Conservation (phyloP, 2,888 invertebrate species). For the Morpho helenor region DNA sequence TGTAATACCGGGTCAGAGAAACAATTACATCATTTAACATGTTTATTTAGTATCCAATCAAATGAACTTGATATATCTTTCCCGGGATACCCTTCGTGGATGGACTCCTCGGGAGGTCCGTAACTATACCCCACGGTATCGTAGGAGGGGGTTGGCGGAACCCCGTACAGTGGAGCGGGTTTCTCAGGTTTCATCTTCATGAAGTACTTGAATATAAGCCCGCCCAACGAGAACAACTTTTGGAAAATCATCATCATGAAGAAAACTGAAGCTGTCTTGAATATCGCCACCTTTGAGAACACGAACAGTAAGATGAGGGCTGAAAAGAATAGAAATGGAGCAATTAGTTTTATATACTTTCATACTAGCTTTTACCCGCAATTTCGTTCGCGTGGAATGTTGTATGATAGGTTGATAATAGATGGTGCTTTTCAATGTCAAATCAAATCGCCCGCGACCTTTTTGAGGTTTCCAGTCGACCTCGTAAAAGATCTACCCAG, state of each 20-base stretch:
- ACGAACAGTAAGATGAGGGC: conserved; percentile 55
- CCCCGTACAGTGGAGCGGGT: conserved; percentile 44
- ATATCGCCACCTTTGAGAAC: conserved; percentile 56
- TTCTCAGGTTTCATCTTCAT: conserved; percentile 46
- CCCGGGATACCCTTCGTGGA: conserved; percentile 40
- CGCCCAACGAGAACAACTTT: conserved; percentile 57
- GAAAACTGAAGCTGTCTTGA: conserved; percentile 58
- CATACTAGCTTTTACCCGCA: too few relatives aligned
- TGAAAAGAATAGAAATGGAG: conserved; percentile 34
- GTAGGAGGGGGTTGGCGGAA: conserved; percentile 49
- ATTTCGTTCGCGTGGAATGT: too few relatives aligned
- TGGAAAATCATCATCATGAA: conserved; percentile 63
- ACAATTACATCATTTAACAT: conserved; percentile 25
- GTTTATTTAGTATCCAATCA: conserved; percentile 55
- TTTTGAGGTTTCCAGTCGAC: too few relatives aligned
- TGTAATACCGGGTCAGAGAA: neutral
- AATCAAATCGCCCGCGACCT: too few relatives aligned
- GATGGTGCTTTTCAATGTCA: too few relatives aligned
- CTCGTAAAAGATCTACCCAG: too few relatives aligned
- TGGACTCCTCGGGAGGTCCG: conserved; percentile 55
- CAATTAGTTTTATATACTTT: too few relatives aligned
- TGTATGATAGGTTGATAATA: too few relatives aligned
- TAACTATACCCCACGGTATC: conserved; percentile 68
- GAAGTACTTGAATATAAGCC: conserved; percentile 54
- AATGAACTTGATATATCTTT: conserved; percentile 49